Percentiles rank a stretch among this genome's conserved stretches.
Evolutionary conservation across 2,888 invertebrate genomes (phyloP).

Genomic region (Argynnis bischoffii): DNA sequence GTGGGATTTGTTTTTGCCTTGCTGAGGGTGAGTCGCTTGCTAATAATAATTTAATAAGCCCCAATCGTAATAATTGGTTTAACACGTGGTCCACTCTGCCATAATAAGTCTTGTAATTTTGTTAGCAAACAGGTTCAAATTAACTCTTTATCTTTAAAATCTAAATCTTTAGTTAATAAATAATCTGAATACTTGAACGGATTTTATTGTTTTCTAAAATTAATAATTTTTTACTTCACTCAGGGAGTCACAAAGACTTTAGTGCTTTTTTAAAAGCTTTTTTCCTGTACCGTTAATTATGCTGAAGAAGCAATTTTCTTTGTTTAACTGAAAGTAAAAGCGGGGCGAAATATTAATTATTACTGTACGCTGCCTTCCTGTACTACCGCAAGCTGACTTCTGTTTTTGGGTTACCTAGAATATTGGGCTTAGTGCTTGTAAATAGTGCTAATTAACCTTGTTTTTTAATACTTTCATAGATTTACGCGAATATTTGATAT

Average conservation of each 20-base stretch:
- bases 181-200: not conserved
- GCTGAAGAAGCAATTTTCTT: conserved; percentile 38
- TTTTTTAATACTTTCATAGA: too few relatives aligned
- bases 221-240: conserved; percentile 33
- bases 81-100: too few relatives aligned
- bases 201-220: conserved; percentile 33
- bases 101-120: too few relatives aligned
- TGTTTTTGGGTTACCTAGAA: conserved; percentile 7
- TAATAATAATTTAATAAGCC: too few relatives aligned
- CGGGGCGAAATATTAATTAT: conserved; percentile 34
- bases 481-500: too few relatives aligned
- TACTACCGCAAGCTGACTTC: not conserved
- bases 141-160: too few relatives aligned
- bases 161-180: too few relatives aligned
- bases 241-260: conserved; percentile 33
- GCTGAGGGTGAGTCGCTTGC: too few relatives aligned
- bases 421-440: not conserved
- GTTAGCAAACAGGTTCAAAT: too few relatives aligned
- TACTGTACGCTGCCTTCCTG: conserved; percentile 23
- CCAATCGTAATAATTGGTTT: too few relatives aligned
- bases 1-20: too few relatives aligned
- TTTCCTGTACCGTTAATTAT: conserved; percentile 38
- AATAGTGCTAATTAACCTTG: too few relatives aligned
- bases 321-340: conserved; percentile 30
- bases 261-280: conserved; percentile 35